phyloP scores from a whole-genome alignment of 2,113 vertebrate species.

The Callaeas wilsoni region DNA sequence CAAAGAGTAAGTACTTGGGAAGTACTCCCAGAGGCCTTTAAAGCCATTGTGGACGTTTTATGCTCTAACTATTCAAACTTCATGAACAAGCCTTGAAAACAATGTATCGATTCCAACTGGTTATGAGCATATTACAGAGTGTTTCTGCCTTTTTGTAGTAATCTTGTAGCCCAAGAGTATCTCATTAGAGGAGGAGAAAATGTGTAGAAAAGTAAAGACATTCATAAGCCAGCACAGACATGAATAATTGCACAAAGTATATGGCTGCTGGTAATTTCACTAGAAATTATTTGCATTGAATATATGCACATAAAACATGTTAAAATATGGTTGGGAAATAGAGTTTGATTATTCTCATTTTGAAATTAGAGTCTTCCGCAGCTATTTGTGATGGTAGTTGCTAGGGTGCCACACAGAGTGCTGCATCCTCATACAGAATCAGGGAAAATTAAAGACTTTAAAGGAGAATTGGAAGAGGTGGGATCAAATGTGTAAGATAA shows the following conservation, averaged over 20 bases:
- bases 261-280: accelerated
- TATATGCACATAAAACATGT: background rate
- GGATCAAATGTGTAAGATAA: background rate
- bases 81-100: background rate
- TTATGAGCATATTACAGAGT: background rate
- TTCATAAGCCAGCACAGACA: background rate
- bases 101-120: background rate
- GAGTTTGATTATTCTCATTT: background rate
- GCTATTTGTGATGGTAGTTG: background rate
- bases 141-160: background rate
- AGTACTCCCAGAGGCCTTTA: background rate
- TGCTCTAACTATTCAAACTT: background rate
- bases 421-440: background rate
- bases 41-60: background rate
- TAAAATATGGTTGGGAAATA: background rate
- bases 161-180: background rate
- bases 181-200: background rate
- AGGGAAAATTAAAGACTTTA: background rate
- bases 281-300: background rate
- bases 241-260: background rate
- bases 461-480: background rate
- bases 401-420: background rate
- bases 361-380: background rate
- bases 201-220: background rate
- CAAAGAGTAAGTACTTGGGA: slow-evolving; percentile 4